Evolutionary conservation across 2,797 vertebrate species (phyloP), one percentile per base, ranked within the genome.

Genomic region (Clamator glandarius): DNA sequence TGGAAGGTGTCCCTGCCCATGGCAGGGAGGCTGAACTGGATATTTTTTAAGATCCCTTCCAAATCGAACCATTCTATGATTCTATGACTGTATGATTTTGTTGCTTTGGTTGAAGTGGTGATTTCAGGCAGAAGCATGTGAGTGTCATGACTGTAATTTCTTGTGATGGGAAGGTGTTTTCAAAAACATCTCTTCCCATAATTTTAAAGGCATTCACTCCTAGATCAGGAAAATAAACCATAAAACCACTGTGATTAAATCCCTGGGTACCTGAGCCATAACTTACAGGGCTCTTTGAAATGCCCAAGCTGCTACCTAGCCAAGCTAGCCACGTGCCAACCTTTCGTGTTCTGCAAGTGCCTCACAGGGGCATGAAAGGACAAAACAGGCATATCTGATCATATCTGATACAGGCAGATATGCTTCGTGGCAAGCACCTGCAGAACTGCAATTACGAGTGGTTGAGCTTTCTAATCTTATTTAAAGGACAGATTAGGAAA

Each of bases 41-140:
- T 48, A 11, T 23, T 48, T 20, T 48, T 48, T 48, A 48, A 48
- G 21, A 46, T 48, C 6, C 21, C 46, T 48, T 48, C 46, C 46
- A 48, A 48, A 21, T 21, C 46, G 48, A 48, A 48, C 21, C 46
- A 23, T 48, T 23, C 21, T 12, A 24, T 48, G 46, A 48, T 48
- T 24, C 44, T 46, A 21, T 46, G 46, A 46, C 21, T 46, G 15
- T 44, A 18, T 44, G 44, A 44, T 44, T 44, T 73, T 23, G 14
- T 80, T 88, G 3, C 42, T 68, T 69, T 74, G 18, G 21, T 52
- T 75, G 21, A 72, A 42, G 26, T 39, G 44, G 36, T 4, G 8
- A 11, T 84, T 89, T 82, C 28, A 48, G 29, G 55, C 3, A 2
- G 63, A 61, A 76, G 23, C 0, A 0, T 44, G 17, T 31, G 2